These are phyloP conservation scores for Pseudochromis fuscus DNA, from an alignment of 2,797 vertebrate genomes.

Conservation along the genomic window DNA sequence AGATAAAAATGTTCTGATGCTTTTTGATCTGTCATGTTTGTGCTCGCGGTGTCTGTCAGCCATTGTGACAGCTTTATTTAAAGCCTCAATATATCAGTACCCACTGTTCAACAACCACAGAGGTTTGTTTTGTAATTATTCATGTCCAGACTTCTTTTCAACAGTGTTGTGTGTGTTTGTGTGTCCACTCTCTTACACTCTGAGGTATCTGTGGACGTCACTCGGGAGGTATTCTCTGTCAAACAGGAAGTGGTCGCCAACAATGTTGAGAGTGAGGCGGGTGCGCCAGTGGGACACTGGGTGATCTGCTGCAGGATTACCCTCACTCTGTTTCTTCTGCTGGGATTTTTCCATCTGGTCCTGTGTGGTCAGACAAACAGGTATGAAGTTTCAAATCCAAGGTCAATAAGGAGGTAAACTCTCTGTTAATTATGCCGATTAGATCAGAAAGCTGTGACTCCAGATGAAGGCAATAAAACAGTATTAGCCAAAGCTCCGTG, in stretches of 20 bases:
- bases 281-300: slow-evolving; percentile 96
- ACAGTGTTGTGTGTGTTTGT: background rate
- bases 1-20: slow-evolving; percentile 1
- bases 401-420: background rate
- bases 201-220: slow-evolving; percentile 96
- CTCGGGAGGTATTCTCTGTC: slow-evolving; percentile 92
- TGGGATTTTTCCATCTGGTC: slow-evolving; percentile 49
- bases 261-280: slow-evolving; percentile 92
- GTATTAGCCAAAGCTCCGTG: background rate
- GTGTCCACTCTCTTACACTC: slow-evolving; percentile 87
- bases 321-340: slow-evolving; percentile 48
- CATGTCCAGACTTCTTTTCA: background rate
- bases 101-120: too few relatives aligned
- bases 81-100: background rate
- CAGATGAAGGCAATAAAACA: too few relatives aligned
- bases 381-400: background rate
- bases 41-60: too few relatives aligned
- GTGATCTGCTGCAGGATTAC: slow-evolving; percentile 56
- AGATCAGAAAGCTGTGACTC: too few relatives aligned
- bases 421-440: background rate
- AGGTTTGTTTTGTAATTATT: too few relatives aligned
- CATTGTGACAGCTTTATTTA: too few relatives aligned
- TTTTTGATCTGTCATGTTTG: background rate
- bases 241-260: slow-evolving; percentile 94
- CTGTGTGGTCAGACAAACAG: slow-evolving; percentile 25